A percentile compares a stretch with the other conserved stretches of the same genome.
Conservation (phyloP, 2,113 vertebrate species). For the Theristicus caerulescens region DNA sequence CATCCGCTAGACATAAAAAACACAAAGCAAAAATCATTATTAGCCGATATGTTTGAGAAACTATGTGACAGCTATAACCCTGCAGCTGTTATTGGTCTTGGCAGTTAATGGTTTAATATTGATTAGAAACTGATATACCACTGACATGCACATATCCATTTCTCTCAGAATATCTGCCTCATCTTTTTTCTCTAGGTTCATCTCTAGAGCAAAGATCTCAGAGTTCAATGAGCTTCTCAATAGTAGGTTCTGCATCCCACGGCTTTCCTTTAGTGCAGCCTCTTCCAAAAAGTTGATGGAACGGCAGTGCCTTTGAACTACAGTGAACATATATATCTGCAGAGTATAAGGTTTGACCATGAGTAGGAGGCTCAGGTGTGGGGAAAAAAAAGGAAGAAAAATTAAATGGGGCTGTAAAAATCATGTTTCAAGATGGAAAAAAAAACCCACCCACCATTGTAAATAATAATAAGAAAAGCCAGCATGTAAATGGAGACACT, state of each 20-base stretch:
- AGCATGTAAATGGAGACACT: neutral
- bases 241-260: neutral
- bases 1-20: neutral
- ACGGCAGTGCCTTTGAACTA: neutral
- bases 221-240: slow-evolving; percentile 27
- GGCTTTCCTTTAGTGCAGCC: neutral
- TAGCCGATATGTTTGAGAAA: slow-evolving; percentile 52
- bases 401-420: neutral
- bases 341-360: neutral
- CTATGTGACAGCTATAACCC: slow-evolving; percentile 47
- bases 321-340: neutral
- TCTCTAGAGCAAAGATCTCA: slow-evolving; percentile 46
- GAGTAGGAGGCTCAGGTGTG: neutral
- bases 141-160: slow-evolving; percentile 46
- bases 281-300: neutral
- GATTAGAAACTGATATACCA: slow-evolving; percentile 67
- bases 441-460: neutral
- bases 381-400: neutral
- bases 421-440: neutral
- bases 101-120: slow-evolving; percentile 67
- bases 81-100: slow-evolving; percentile 65
- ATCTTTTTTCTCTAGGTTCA: slow-evolving; percentile 54
- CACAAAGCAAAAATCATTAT: slow-evolving; percentile 44
- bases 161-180: slow-evolving; percentile 26
- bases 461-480: neutral